Conservation (phyloP, 2,888 invertebrate genomes). For the Lordiphosa andalusiaca region DNA sequence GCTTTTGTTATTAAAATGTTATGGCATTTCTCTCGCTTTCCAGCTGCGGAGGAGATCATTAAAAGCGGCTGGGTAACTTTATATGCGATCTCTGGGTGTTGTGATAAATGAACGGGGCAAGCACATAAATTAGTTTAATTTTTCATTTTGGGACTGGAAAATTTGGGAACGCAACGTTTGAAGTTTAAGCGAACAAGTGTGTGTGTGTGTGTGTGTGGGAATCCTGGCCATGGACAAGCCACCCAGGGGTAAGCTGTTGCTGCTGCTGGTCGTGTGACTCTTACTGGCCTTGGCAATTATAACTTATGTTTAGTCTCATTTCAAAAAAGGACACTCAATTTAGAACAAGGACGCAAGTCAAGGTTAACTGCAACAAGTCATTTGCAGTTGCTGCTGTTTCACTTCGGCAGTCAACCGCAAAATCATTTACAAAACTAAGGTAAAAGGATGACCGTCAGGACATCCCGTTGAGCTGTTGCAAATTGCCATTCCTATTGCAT, state of each 20-base stretch:
- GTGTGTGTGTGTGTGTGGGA: not conserved
- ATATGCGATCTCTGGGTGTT: constrained; percentile 44
- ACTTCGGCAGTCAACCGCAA: constrained; percentile 66
- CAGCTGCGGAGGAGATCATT: constrained; percentile 55
- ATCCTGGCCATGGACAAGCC: constrained; percentile 51
- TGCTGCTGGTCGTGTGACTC: constrained; percentile 66
- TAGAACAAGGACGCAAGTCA: constrained; percentile 32
- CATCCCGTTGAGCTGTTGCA: constrained; percentile 53
- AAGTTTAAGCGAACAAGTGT: constrained; percentile 34
- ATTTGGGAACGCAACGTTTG: constrained; percentile 37
- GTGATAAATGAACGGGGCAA: constrained; percentile 64
- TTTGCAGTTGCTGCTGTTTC: constrained; percentile 71
- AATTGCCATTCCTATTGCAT: constrained; percentile 50
- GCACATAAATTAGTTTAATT: constrained; percentile 65
- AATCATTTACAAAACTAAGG: constrained; percentile 48
- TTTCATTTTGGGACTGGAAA: constrained; percentile 26
- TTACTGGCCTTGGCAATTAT: constrained; percentile 35
- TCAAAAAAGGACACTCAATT: constrained; percentile 36
- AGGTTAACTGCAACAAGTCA: constrained; percentile 29
- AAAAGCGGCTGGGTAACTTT: constrained; percentile 14
- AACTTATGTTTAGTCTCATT: constrained; percentile 19
- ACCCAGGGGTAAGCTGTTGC: constrained; percentile 51
- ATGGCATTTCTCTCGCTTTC: constrained; percentile 75
- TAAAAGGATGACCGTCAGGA: constrained; percentile 22
- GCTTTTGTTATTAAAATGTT: constrained; percentile 76